A percentile compares a stretch with the other conserved stretches of the same genome.
Evolutionary conservation across 2,888 invertebrate species (phyloP).

Genomic region (Tiliacea citrago): DNA sequence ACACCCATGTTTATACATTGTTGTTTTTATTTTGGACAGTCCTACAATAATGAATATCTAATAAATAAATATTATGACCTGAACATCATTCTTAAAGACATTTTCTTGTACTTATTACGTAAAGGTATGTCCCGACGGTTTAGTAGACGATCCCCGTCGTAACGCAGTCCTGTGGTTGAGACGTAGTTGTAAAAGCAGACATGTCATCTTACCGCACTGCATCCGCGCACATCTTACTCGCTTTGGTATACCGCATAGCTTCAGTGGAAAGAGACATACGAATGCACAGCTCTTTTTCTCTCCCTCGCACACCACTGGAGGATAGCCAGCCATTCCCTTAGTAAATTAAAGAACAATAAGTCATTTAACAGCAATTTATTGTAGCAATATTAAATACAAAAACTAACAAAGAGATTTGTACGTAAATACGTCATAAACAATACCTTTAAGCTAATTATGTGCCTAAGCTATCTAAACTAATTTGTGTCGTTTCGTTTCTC

Average conservation of each 20-base stretch:
- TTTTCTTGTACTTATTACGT: not conserved
- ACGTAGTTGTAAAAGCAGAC: slow-evolving; percentile 15
- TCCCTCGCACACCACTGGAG: slow-evolving; percentile 1
- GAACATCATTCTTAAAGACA: not conserved
- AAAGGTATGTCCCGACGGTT: too few species aligned
- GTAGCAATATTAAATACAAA: slow-evolving; percentile 39
- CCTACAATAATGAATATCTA: not conserved
- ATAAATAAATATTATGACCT: not conserved
- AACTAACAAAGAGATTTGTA: slow-evolving; percentile 53
- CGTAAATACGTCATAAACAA: slow-evolving; percentile 33
- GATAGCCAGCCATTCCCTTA: slow-evolving; percentile 20
- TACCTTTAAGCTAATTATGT: slow-evolving; percentile 27
- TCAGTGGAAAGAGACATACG: slow-evolving; percentile 10
- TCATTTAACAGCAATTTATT: slow-evolving; percentile 55
- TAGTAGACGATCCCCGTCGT: not conserved
- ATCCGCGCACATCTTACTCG: not conserved
- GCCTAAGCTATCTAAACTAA: slow-evolving; percentile 41
- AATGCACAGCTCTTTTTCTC: not conserved
- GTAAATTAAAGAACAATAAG: slow-evolving; percentile 35
- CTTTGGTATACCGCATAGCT: not conserved
- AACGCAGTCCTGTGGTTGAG: not conserved
- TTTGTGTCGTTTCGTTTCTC: slow-evolving; percentile 47
- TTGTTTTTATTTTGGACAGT: not conserved
- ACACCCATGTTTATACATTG: not conserved
- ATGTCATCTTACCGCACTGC: slow-evolving; percentile 19